These are phyloP conservation scores for Bombus soroeensis DNA, from an alignment of 1,140 invertebrate species.

Conservation along the genomic window DNA sequence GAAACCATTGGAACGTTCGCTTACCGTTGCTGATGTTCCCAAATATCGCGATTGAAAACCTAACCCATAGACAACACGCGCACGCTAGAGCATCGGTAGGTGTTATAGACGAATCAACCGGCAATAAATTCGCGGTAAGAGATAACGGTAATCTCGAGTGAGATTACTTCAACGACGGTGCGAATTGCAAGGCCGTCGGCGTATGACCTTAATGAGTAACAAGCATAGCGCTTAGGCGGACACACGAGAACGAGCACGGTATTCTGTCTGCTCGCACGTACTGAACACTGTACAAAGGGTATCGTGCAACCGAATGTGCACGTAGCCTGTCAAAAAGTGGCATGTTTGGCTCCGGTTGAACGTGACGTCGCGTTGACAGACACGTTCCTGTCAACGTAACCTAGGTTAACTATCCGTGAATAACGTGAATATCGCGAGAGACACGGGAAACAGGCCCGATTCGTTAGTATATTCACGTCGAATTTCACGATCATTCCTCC, in stretches of 20 bases:
- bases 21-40: constrained; percentile 17
- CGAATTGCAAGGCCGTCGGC: constrained; percentile 76
- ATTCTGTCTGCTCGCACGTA: constrained; percentile 39
- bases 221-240: constrained; percentile 62
- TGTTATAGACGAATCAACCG: constrained; percentile 59
- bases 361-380: constrained; percentile 46
- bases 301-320: constrained; percentile 44
- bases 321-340: constrained; percentile 62
- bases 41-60: constrained; percentile 24
- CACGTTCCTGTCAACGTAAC: constrained; percentile 10
- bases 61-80: constrained; percentile 19
- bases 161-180: constrained; percentile 67
- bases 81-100: constrained; percentile 9
- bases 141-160: constrained; percentile 67
- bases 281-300: constrained; percentile 34
- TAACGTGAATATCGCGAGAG: constrained; percentile 15
- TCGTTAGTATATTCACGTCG: constrained; percentile 39
- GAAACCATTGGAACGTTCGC: neutral
- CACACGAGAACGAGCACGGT: constrained; percentile 46
- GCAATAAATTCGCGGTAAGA: constrained; percentile 61
- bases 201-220: constrained; percentile 79
- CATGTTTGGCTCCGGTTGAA: constrained; percentile 36
- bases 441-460: constrained; percentile 29
- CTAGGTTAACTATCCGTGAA: constrained; percentile 21
- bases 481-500: constrained; percentile 52